phyloP scores from a whole-genome alignment of 2,888 invertebrate species.

The Serripes groenlandicus region DNA sequence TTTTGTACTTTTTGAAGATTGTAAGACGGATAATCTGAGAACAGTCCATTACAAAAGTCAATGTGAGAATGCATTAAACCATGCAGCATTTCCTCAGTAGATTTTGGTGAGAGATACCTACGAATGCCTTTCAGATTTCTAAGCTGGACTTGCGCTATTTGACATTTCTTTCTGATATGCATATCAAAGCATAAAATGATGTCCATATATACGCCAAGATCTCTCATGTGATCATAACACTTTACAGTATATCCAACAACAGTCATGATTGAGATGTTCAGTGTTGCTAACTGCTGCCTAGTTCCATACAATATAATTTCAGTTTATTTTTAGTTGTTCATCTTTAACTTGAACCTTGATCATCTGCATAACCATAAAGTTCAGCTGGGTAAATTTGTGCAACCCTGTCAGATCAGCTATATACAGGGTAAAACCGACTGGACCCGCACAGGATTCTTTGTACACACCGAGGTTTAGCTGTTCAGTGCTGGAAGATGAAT shows the following conservation, averaged over 20 bases:
- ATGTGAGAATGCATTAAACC: constrained; percentile 15
- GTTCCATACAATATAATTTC: constrained; percentile 32
- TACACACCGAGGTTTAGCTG: constrained; percentile 10
- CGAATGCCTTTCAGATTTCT: constrained; percentile 15
- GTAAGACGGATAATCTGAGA: constrained; percentile 22
- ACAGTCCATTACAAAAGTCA: constrained; percentile 20
- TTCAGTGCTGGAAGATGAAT: constrained; percentile 8
- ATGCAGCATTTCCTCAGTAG: constrained; percentile 17
- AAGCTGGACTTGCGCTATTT: constrained; percentile 13
- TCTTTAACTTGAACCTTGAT: constrained; percentile 16
- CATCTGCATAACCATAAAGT: background rate
- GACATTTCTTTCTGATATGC: constrained; percentile 25
- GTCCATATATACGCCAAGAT: constrained; percentile 19
- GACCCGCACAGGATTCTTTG: constrained; percentile 22
- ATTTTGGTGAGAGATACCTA: background rate
- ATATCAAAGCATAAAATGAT: constrained; percentile 13
- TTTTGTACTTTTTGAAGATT: constrained; percentile 33
- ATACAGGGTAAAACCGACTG: background rate
- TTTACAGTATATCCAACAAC: constrained; percentile 25
- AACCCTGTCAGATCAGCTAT: background rate
- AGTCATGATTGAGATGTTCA: constrained; percentile 16
- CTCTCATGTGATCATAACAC: constrained; percentile 18
- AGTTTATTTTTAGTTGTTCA: constrained; percentile 29
- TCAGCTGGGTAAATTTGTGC: background rate
- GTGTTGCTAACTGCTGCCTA: constrained; percentile 8